phyloP scores from a whole-genome alignment of 2,888 invertebrate species.

The Dioctria rufipes region DNA sequence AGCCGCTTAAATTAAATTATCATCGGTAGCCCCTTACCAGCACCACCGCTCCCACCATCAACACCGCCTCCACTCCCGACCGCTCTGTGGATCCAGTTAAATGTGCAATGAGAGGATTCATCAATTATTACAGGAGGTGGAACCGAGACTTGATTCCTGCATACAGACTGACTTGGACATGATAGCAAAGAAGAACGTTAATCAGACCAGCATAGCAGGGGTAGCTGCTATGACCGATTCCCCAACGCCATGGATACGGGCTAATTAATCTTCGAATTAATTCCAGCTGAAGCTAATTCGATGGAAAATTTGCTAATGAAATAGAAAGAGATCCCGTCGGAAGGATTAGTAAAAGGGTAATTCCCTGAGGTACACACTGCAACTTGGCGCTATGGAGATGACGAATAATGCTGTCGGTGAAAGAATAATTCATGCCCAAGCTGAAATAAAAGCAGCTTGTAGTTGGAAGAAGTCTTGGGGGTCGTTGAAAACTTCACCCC shows the following conservation, averaged over 20 bases:
- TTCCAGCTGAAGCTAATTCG: constrained; percentile 47
- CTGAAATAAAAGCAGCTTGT: too few relatives aligned
- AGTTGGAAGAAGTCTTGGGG: too few relatives aligned
- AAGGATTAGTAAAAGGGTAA: constrained; percentile 23
- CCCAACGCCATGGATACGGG: constrained; percentile 14
- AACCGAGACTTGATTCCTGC: constrained; percentile 7
- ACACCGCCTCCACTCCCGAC: background rate
- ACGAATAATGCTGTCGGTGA: background rate
- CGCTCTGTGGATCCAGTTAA: constrained; percentile 25
- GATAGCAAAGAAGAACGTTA: background rate
- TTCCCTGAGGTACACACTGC: background rate
- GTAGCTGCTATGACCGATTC: constrained; percentile 11
- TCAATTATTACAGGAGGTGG: constrained; percentile 38
- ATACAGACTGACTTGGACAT: constrained; percentile 12
- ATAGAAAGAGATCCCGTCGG: constrained; percentile 22
- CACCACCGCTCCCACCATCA: background rate
- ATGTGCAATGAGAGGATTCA: constrained; percentile 48
- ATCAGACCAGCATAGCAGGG: background rate
- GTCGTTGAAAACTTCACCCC: too few relatives aligned
- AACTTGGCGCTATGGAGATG: background rate
- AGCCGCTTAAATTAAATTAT: constrained; percentile 52
- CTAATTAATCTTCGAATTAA: constrained; percentile 52
- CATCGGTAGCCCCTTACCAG: constrained; percentile 26
- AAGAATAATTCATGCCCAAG: background rate
- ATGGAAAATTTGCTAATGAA: constrained; percentile 50